Evolutionary conservation across 2,113 vertebrate genomes (phyloP), one percentile per base, ranked within the genome.

Genomic region (Zapornia atra): DNA sequence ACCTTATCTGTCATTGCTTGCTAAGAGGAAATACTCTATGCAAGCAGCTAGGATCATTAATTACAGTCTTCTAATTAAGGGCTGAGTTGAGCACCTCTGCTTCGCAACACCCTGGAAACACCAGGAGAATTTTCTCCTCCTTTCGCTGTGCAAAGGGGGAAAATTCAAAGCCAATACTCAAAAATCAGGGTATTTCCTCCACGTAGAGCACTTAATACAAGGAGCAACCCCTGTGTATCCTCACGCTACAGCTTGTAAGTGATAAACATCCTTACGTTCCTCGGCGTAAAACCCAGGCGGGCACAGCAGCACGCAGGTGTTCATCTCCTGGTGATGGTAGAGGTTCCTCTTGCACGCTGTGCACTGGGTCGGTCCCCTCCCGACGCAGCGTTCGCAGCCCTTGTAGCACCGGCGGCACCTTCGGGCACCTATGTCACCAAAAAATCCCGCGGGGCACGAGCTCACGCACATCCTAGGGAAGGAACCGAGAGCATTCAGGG

Each of bases 351-450:
- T 98, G 97, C 99, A 99, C 10, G 98, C 97, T 0, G 96, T 97
- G 97, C 99, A 99, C 69, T 98, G 97, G 2, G 84, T 95, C 0
- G 92, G 76, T 20, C 97, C 96, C 66, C 85, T 97, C 15, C 98
- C 98, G 0, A 91, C 63, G 24, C 99, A 99, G 12, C 92, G 97
- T 95, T 99, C 99, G 13, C 99, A 99, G n/a, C 98, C 98, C 93
- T 97, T 97, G 82, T 95, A 92, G 97, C 99, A 99, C 34, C 98
- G 97, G 51, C 98, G 97, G 87, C 99, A 99, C 80, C 98, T 98
- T 42, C 97, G 97, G 11, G 98, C 98, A 0, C 68, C 81, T 2
- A 40, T 36, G 93, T 99, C 98, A 3, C 97, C 98, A 0, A 98
- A 98, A 82, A 98, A 98, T 21, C 99, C 99, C 1, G 87, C 36